These are phyloP conservation scores for Acrobasis repandana DNA, from an alignment of 2,888 invertebrate genomes.

Conservation along the genomic window DNA sequence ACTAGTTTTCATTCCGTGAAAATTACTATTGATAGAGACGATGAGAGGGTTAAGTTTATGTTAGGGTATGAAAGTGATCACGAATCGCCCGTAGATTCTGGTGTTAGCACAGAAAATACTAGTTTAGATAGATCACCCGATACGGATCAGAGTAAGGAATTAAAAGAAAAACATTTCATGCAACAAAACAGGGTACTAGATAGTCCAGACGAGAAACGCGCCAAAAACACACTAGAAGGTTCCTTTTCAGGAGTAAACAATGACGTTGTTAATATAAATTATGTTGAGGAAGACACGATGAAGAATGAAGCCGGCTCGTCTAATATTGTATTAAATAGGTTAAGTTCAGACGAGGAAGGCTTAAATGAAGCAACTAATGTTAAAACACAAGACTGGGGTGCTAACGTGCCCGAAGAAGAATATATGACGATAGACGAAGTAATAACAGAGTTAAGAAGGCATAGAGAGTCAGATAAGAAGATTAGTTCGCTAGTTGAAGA, in stretches of 20 bases:
- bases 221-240: slow-evolving; percentile 55
- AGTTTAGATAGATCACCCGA: slow-evolving; percentile 86
- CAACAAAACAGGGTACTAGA: slow-evolving; percentile 73
- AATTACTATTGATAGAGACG: slow-evolving; percentile 53
- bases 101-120: slow-evolving; percentile 88
- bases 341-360: slow-evolving; percentile 54
- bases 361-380: slow-evolving; percentile 46
- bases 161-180: slow-evolving; percentile 65
- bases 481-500: slow-evolving; percentile 46
- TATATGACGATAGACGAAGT: slow-evolving; percentile 65
- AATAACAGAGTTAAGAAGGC: slow-evolving; percentile 60
- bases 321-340: slow-evolving; percentile 50
- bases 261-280: slow-evolving; percentile 67
- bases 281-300: slow-evolving; percentile 58
- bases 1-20: slow-evolving; percentile 67
- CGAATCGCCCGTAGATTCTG: slow-evolving; percentile 83
- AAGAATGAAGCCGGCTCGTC: slow-evolving; percentile 74
- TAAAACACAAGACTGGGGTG: slow-evolving; percentile 54
- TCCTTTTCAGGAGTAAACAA: slow-evolving; percentile 60
- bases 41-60: slow-evolving; percentile 72
- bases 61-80: slow-evolving; percentile 78
- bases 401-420: slow-evolving; percentile 51
- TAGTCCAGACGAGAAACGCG: slow-evolving; percentile 51
- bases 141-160: slow-evolving; percentile 71
- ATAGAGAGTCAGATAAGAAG: slow-evolving; percentile 54